Evolutionary conservation across 2,113 vertebrate species (phyloP), one percentile per base, ranked within the genome.

Genomic region (Gymnobelideus leadbeateri): DNA sequence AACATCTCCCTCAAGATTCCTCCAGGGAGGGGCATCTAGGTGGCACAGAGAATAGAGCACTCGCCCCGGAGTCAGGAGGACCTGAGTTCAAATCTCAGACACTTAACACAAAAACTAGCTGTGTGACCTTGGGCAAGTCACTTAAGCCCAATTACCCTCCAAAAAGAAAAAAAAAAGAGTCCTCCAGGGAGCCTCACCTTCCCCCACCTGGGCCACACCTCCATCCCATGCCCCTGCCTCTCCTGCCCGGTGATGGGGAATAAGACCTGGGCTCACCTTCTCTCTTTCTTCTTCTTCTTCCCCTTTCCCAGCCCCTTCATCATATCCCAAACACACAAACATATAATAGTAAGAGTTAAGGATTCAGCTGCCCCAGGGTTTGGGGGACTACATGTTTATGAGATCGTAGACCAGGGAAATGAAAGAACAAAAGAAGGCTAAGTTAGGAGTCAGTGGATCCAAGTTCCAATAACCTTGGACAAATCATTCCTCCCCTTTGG

Each of bases 371-470:
- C 37, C 61, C 26, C 61, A n/a, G 61, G 61, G 61, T 68, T 37
- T n/a, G 14, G 61, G 14, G 61, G 31, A 68, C 61, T 37, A 19
- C 31, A 68, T 68, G 31, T 19, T 61, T 77, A n/a, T 77, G 61
- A 77, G 61, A n/a, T n/a, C 1, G 6, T 37, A 37, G 31, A n/a
- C 14, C 31, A 77, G 61, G 37, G 14, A 77, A n/a, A 77, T 6
- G 37, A n/a, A 61, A 77, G 37, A 77, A 77, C 61, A 49, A 19
- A n/a, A n/a, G 37, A 77, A n/a, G 3, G 55, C 12, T 54, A 12
- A 91, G 51, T 84, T 54, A 91, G 97, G 93, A 95, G 90, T 31
- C 50, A 49, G 37, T n/a, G 46, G 68, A 92, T n/a, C 50, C 53
- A 3, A 37, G 96, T 92, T 43, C 51, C 49, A 26, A 91, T 21